These are phyloP conservation scores for Hozukius guyotensis DNA, from an alignment of 2,797 vertebrate genomes.

Conservation along the genomic window DNA sequence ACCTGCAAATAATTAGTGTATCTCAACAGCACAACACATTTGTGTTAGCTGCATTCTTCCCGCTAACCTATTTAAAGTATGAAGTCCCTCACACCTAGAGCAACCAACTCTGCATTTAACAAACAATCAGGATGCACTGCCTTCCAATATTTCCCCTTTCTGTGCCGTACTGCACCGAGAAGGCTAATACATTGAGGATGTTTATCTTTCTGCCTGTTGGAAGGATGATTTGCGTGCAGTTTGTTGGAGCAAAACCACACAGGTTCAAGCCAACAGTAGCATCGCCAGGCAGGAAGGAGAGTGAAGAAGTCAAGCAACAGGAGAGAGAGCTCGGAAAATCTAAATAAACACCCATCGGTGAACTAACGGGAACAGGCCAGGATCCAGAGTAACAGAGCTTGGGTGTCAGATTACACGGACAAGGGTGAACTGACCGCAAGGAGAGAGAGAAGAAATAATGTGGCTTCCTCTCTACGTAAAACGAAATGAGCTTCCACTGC, in stretches of 20 bases:
- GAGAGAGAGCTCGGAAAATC: conserved; percentile 37
- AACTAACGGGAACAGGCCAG: conserved; percentile 26
- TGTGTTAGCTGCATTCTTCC: conserved; percentile 57
- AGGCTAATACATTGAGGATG: conserved; percentile 33
- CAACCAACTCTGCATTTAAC: conserved; percentile 35
- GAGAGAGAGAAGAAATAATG: conserved; percentile 15
- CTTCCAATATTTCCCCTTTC: conserved; percentile 27
- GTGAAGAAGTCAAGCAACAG: conserved; percentile 4
- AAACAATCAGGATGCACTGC: conserved; percentile 29
- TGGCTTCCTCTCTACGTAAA: conserved; percentile 2
- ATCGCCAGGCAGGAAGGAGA: conserved; percentile 18
- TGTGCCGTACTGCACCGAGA: conserved; percentile 21
- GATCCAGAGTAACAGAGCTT: conserved; percentile 21
- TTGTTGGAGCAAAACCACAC: conserved; percentile 45
- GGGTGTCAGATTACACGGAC: conserved; percentile 26
- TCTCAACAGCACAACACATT: conserved; percentile 57
- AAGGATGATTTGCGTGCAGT: conserved; percentile 42
- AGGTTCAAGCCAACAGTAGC: conserved; percentile 46
- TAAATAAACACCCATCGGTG: conserved; percentile 46
- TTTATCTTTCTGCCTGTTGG: conserved; percentile 45
- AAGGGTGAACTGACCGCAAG: conserved; percentile 18
- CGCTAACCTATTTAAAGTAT: conserved; percentile 77
- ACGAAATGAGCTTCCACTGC: conserved; percentile 9
- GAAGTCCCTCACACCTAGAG: conserved; percentile 42
- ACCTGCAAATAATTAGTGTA: conserved; percentile 77